phyloP scores from a whole-genome alignment of 1,140 invertebrate species.

The Drosophila baimaii region DNA sequence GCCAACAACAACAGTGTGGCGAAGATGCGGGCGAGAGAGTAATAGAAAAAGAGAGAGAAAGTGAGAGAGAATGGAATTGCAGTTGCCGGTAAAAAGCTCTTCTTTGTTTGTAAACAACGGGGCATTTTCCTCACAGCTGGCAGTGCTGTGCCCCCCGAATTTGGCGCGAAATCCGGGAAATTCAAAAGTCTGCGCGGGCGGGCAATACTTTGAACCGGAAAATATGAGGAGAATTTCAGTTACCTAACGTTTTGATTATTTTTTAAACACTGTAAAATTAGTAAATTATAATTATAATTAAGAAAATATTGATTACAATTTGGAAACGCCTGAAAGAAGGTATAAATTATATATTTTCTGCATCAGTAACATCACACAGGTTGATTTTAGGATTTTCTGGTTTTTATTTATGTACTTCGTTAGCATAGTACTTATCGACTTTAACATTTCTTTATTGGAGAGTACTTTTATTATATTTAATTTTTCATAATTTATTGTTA shows the following conservation, averaged over 20 bases:
- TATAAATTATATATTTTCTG: too few species aligned
- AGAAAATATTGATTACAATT: too few species aligned
- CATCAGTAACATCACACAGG: too few species aligned
- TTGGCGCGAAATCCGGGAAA: neutral
- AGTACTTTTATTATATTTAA: too few species aligned
- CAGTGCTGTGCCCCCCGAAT: conserved; percentile 6
- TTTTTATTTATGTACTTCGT: too few species aligned
- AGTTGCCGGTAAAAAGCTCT: conserved; percentile 40
- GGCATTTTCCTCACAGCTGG: conserved; percentile 3
- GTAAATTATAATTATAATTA: too few species aligned
- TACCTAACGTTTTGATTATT: neutral
- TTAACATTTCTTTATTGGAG: too few species aligned
- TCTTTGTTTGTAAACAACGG: conserved; percentile 51
- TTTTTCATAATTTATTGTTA: too few species aligned
- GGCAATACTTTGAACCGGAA: neutral
- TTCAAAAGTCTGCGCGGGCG: neutral
- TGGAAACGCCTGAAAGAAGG: too few species aligned
- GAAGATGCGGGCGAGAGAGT: neutral
- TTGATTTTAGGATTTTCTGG: too few species aligned
- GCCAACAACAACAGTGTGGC: neutral
- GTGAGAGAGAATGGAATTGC: conserved; percentile 18
- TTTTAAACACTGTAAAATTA: neutral
- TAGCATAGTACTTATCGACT: too few species aligned
- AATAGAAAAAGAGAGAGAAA: neutral
- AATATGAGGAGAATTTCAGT: neutral